Evolutionary conservation across 2,113 vertebrate species (phyloP).

Genomic region (Pandion haliaetus): DNA sequence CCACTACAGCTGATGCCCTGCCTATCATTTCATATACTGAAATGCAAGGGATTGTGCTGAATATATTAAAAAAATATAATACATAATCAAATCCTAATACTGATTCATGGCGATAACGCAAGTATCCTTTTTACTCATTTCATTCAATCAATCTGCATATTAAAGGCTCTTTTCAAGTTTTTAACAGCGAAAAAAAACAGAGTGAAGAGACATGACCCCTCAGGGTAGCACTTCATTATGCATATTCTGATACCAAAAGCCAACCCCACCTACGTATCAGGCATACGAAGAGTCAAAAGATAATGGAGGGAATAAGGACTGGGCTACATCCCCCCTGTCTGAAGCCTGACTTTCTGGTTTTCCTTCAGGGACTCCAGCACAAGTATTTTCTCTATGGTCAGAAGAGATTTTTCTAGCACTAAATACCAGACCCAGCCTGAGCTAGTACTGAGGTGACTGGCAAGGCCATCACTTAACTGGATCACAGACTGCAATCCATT

Average conservation of each 20-base stretch:
- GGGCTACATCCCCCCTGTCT: background rate
- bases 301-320: background rate
- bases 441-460: background rate
- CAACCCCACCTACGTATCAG: background rate
- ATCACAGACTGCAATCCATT: conserved; percentile 6
- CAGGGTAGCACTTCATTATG: background rate
- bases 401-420: background rate
- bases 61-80: conserved; percentile 49
- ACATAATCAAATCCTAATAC: conserved; percentile 44
- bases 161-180: background rate
- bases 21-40: background rate
- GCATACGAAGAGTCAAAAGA: background rate
- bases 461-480: background rate
- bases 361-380: background rate
- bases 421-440: background rate
- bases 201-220: background rate
- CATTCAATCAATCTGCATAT: background rate
- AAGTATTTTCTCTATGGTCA: background rate
- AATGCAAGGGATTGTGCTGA: background rate
- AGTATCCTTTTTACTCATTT: background rate
- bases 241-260: background rate
- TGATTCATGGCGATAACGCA: background rate
- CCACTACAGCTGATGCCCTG: background rate
- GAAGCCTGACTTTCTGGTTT: background rate
- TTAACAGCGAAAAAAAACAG: background rate